Percentiles rank a stretch among this genome's conserved stretches.
Evolutionary conservation across 2,113 vertebrate genomes (phyloP).

Genomic region (Ciconia maguari): DNA sequence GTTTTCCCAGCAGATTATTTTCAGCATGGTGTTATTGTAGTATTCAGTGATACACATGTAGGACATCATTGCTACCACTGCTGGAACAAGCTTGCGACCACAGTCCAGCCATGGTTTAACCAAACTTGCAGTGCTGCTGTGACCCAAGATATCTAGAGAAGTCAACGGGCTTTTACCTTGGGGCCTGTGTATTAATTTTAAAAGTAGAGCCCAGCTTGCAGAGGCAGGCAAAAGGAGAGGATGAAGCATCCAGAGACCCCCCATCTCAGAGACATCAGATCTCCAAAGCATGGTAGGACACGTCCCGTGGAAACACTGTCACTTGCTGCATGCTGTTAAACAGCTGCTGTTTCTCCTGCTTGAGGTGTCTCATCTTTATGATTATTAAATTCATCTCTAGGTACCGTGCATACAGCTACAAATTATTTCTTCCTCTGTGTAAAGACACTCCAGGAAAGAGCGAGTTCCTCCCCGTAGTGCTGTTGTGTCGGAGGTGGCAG

Average conservation of each 20-base stretch:
- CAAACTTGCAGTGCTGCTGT: rapidly evolving
- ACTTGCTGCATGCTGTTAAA: not conserved
- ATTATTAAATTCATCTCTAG: not conserved
- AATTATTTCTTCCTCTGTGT: not conserved
- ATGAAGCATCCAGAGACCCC: not conserved
- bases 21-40: not conserved
- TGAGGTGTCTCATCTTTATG: not conserved
- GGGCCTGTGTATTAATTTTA: not conserved
- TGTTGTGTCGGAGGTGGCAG: not conserved
- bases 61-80: not conserved
- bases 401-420: rapidly evolving
- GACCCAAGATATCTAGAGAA: not conserved
- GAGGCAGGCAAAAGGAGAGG: not conserved
- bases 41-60: not conserved
- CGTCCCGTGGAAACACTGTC: rapidly evolving
- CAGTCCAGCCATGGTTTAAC: not conserved
- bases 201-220: not conserved
- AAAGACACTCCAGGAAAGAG: not conserved
- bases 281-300: rapidly evolving
- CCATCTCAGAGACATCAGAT: not conserved
- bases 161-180: not conserved
- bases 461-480: not conserved
- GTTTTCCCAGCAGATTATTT: not conserved
- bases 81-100: rapidly evolving
- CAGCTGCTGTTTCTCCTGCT: not conserved